Conservation (phyloP, 1,140 invertebrate species). For the Conopomorpha cramerella region DNA sequence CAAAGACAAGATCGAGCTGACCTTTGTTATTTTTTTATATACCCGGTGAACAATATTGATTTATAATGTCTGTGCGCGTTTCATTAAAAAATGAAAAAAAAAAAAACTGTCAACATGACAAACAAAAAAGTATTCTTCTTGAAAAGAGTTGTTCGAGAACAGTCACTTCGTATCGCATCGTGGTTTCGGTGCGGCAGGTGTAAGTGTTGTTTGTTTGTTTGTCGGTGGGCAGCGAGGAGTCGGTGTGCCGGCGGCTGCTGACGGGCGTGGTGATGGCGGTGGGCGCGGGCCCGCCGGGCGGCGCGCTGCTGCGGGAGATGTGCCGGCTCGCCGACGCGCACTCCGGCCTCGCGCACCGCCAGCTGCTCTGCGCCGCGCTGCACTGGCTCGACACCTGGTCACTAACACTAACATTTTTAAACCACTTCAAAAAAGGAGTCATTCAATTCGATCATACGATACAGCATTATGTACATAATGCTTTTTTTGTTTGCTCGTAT, state of each 20-base stretch:
- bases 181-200: too few relatives aligned
- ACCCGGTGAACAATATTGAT: too few relatives aligned
- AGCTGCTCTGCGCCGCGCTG: slow-evolving; percentile 79
- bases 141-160: too few relatives aligned
- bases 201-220: too few relatives aligned
- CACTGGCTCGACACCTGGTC: slow-evolving; percentile 78
- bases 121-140: too few relatives aligned
- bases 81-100: too few relatives aligned
- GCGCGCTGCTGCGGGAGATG: slow-evolving; percentile 81
- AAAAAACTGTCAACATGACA: too few relatives aligned
- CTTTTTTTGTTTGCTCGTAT: not conserved
- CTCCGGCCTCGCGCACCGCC: slow-evolving; percentile 73
- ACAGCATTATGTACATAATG: not conserved
- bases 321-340: slow-evolving; percentile 84
- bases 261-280: slow-evolving; percentile 75
- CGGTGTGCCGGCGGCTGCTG: slow-evolving; percentile 75
- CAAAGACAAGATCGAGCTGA: too few relatives aligned
- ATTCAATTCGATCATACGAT: too few relatives aligned
- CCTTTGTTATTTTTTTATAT: too few relatives aligned
- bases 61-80: too few relatives aligned
- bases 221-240: slow-evolving; percentile 66
- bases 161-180: too few relatives aligned
- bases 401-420: slow-evolving; percentile 8
- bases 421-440: not conserved
- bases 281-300: slow-evolving; percentile 75